Evolutionary conservation across 2,888 invertebrate species (phyloP).

Genomic region (Stenodera caucasica): DNA sequence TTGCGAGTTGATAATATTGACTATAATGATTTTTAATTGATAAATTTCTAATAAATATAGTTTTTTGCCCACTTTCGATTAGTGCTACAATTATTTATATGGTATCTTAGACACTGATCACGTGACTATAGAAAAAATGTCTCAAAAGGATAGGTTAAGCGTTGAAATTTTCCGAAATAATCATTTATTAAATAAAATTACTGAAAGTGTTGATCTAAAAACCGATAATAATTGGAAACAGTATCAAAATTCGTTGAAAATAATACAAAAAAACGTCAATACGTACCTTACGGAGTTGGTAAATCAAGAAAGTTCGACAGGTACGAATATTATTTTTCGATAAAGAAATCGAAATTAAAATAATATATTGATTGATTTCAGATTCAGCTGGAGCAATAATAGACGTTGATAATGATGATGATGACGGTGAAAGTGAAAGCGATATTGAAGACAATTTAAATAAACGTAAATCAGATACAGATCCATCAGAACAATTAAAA

Average conservation of each 20-base stretch:
- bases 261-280: constrained; percentile 34
- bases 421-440: background rate
- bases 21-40: too few species aligned
- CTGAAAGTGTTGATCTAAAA: constrained; percentile 20
- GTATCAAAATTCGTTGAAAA: constrained; percentile 30
- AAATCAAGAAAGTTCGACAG: constrained; percentile 25
- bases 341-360: background rate
- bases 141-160: constrained; percentile 21
- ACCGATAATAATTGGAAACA: constrained; percentile 26
- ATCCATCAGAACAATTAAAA: background rate
- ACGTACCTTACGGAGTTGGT: constrained; percentile 36
- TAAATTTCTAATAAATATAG: too few species aligned
- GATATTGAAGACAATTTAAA: constrained; percentile 11
- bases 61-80: too few species aligned
- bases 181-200: constrained; percentile 27
- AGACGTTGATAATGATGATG: background rate
- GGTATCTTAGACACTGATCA: too few species aligned
- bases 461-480: constrained; percentile 1
- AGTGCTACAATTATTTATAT: too few species aligned
- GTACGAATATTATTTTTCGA: background rate
- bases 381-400: constrained; percentile 9
- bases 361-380: background rate
- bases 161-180: constrained; percentile 29
- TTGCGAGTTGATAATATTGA: too few species aligned
- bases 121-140: background rate